These are phyloP conservation scores for Ranitomeya imitator DNA, from an alignment of 2,113 vertebrate genomes.

Conservation along the genomic window DNA sequence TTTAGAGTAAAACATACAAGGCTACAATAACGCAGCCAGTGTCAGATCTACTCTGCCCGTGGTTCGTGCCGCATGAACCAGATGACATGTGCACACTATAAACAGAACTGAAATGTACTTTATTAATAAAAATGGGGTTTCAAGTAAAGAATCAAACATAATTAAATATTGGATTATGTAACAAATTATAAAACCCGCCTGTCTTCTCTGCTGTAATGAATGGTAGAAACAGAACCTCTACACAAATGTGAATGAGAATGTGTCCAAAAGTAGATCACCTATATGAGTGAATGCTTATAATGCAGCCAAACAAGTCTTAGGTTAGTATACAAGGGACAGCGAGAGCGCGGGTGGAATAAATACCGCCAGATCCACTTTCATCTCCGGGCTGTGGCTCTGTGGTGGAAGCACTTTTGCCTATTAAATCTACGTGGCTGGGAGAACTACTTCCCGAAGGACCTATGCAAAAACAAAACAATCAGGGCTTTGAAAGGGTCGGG, in stretches of 20 bases:
- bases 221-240: background rate
- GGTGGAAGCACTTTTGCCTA: constrained; percentile 74
- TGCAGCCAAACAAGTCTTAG: constrained; percentile 57
- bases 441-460: constrained; percentile 68
- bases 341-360: constrained; percentile 59
- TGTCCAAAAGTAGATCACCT: constrained; percentile 3
- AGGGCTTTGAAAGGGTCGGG: background rate
- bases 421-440: constrained; percentile 73
- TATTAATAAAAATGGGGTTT: background rate
- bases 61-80: too few species aligned
- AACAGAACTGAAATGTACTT: too few species aligned
- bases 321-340: constrained; percentile 58
- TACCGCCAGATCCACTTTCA: constrained; percentile 82
- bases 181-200: too few species aligned
- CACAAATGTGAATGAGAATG: background rate
- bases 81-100: background rate
- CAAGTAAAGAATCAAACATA: background rate
- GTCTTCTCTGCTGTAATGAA: background rate
- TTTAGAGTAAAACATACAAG: too few species aligned
- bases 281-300: background rate
- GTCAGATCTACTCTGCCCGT: too few species aligned
- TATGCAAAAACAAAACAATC: constrained; percentile 67
- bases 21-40: too few species aligned
- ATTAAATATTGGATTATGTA: too few species aligned
- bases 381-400: constrained; percentile 75